Evolutionary conservation across 2,888 invertebrate genomes (phyloP), one percentile per base, ranked within the genome.

Genomic region (Hesperia comma): DNA sequence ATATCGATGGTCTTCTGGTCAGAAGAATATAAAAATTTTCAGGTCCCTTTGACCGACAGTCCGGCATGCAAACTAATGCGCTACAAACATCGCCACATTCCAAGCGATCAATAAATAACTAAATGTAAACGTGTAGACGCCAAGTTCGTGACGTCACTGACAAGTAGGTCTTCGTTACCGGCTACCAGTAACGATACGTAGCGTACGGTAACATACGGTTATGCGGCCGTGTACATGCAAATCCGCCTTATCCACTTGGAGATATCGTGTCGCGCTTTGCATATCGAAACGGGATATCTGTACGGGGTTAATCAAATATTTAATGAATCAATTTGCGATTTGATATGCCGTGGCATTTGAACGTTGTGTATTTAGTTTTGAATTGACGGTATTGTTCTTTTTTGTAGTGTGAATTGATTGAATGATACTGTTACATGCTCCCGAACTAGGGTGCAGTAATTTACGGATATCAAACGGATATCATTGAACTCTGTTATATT

Each of bases 281-380:
- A 88, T 90, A 90, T 89, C 88, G 72, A 73, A 70, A 72, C 75
- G 72, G 80, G 79, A 83, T 84, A 88, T 90, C 88, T 80, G 74
- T 19, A 66, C 46, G 66, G 74, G 74, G 76, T 83, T 88, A 86
- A 87, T 88, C 87, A 85, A 87, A 84, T 82, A 87, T 85, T 79
- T 85, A 88, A 89, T 88, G 88, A 88, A 87, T 88, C 87, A 86
- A 86, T 88, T 86, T 80, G 80, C 78, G 77, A 78, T 80, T 79
- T 76, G 66, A 67, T 58, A 55, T 67, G 61, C 33, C 54, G 74
- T 75, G 77, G 74, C 73, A 74, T 72, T 72, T 70, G 60, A 56
- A 49, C 57, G 51, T 40, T 7, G 46, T 61, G 67, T 54, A 32
- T 51, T 61, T 8, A 32, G 77, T 79, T 78, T 79, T 77, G 72